Evolutionary conservation across 1,140 invertebrate species (phyloP).

Genomic region (Cyclargus thomasi): DNA sequence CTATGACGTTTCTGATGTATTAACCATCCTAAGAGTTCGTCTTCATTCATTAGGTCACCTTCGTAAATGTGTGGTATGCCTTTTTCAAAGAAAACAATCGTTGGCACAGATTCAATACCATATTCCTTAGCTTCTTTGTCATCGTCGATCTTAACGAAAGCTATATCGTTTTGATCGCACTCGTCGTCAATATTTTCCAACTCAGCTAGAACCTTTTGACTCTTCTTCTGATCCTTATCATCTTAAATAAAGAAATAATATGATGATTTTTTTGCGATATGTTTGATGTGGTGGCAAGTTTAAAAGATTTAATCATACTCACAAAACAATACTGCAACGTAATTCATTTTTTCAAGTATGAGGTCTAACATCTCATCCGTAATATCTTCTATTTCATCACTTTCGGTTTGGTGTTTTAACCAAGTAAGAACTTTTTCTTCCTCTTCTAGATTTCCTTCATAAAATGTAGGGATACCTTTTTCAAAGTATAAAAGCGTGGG

Average conservation of each 20-base stretch:
- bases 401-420: constrained; percentile 89
- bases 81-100: constrained; percentile 91
- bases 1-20: constrained; percentile 91
- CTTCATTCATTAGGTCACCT: constrained; percentile 93
- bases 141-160: constrained; percentile 95
- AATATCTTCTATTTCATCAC: constrained; percentile 95
- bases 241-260: constrained; percentile 77
- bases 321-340: constrained; percentile 93
- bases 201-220: constrained; percentile 89
- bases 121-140: constrained; percentile 92
- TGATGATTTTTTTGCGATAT: too few relatives aligned
- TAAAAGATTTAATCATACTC: constrained; percentile 67
- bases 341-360: constrained; percentile 90
- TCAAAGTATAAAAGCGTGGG: constrained; percentile 93
- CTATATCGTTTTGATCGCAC: constrained; percentile 93
- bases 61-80: constrained; percentile 92
- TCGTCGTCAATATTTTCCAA: constrained; percentile 96
- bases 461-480: constrained; percentile 90
- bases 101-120: constrained; percentile 87
- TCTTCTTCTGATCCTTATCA: constrained; percentile 94
- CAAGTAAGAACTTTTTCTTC: constrained; percentile 93
- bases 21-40: constrained; percentile 91
- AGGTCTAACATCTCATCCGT: constrained; percentile 96
- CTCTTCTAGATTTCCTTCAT: constrained; percentile 93
- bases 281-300: neutral